Evolutionary conservation across 1,140 invertebrate species (phyloP).

Genomic region (Helicoverpa zea): DNA sequence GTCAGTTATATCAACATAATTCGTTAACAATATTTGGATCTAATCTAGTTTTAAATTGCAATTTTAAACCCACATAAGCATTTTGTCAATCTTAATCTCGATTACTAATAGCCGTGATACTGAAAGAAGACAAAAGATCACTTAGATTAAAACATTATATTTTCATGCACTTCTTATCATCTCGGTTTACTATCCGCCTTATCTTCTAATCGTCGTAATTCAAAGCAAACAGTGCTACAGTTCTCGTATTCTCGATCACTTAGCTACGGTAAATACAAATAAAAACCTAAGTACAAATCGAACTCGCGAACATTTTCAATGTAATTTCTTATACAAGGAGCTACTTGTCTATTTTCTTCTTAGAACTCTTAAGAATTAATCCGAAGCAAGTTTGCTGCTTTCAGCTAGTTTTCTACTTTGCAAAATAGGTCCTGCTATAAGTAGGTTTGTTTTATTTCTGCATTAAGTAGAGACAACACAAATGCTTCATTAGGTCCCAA

Average conservation of each 20-base stretch:
- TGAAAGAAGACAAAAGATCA: too few species aligned
- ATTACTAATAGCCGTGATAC: too few species aligned
- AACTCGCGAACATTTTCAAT: neutral
- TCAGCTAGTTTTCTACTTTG: neutral
- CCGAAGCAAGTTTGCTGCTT: neutral
- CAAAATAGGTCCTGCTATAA: neutral
- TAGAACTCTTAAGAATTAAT: neutral
- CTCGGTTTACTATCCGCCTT: neutral
- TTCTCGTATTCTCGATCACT: neutral
- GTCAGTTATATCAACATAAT: too few species aligned
- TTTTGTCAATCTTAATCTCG: too few species aligned
- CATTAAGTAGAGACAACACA: neutral
- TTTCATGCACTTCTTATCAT: neutral
- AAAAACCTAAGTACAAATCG: slow-evolving; percentile 1
- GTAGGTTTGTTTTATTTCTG: too few species aligned
- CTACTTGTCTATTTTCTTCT: neutral
- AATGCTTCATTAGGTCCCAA: neutral
- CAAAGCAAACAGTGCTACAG: neutral
- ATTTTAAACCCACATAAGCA: too few species aligned
- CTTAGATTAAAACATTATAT: neutral
- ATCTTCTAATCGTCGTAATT: neutral
- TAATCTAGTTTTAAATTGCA: too few species aligned
- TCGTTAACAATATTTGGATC: too few species aligned
- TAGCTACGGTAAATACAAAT: neutral
- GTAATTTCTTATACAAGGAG: slow-evolving; percentile 10